phyloP scores from a whole-genome alignment of 2,888 invertebrate genomes.

The Dasysyrphus albostriatus region DNA sequence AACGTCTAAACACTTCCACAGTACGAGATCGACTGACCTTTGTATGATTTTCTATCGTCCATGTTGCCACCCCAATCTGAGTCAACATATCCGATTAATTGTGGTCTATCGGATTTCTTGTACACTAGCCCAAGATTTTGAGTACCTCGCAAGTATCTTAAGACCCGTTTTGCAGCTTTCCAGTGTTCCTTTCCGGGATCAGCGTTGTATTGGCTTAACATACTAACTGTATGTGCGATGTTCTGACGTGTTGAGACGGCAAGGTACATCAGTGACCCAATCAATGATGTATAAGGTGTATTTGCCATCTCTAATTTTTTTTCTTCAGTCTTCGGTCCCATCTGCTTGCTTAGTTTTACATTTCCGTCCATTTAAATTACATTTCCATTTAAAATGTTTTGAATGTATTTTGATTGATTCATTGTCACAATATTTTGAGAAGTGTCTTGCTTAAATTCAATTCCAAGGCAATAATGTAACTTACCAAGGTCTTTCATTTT shows the following conservation, averaged over 20 bases:
- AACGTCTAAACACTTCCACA: no score
- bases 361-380: conserved; percentile 11
- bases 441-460: background rate
- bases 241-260: conserved; percentile 61
- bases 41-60: conserved; percentile 65
- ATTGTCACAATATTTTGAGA: background rate
- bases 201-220: conserved; percentile 44
- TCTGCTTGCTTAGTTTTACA: conserved; percentile 31
- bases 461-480: conserved; percentile 1
- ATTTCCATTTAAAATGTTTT: background rate
- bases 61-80: conserved; percentile 65
- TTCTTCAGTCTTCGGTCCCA: conserved; percentile 23
- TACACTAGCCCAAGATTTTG: conserved; percentile 45
- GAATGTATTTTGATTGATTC: background rate
- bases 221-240: conserved; percentile 55
- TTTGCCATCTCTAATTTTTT: conserved; percentile 16
- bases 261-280: conserved; percentile 67
- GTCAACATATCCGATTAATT: conserved; percentile 55
- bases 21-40: no score
- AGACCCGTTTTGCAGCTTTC: background rate
- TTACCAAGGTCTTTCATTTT: background rate
- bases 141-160: conserved; percentile 23
- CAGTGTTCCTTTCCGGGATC: background rate
- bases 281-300: conserved; percentile 50
- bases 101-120: conserved; percentile 27